Evolutionary conservation across 2,888 invertebrate species (phyloP).

Genomic region (Phortica magna): DNA sequence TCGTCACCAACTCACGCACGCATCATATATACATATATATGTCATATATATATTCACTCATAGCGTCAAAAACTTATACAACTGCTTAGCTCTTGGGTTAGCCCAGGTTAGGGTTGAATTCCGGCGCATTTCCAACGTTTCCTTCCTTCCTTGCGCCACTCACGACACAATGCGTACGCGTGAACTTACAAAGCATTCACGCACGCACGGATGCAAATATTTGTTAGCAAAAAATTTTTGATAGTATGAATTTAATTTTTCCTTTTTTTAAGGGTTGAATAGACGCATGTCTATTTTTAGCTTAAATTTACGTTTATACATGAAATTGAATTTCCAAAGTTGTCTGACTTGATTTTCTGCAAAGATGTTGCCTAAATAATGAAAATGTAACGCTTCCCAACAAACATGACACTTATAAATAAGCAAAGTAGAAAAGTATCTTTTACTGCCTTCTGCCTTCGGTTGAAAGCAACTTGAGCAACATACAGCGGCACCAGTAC

Average conservation of each 20-base stretch:
- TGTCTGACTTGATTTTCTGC: no score
- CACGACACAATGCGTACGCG: neutral
- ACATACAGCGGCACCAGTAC: neutral
- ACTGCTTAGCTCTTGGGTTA: conserved; percentile 2
- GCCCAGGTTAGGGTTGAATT: conserved; percentile 32
- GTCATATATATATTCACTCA: neutral
- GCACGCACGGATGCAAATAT: conserved; percentile 20
- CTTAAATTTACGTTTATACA: conserved; percentile 3
- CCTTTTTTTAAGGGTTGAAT: neutral
- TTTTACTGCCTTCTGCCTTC: no score
- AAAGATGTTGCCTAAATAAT: no score
- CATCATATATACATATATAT: neutral
- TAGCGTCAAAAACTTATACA: neutral
- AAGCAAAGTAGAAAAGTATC: no score
- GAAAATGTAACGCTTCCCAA: no score
- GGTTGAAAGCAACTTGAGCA: no score
- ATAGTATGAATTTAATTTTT: neutral
- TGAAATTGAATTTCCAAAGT: no score
- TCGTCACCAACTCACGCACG: conserved; percentile 19
- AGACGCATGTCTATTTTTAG: neutral
- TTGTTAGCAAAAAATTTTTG: neutral
- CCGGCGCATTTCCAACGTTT: conserved; percentile 20
- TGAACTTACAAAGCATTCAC: neutral
- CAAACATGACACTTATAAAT: no score
- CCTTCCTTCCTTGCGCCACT: neutral